These are phyloP conservation scores for Polypterus senegalus DNA, from an alignment of 2,113 vertebrate genomes.

Conservation along the genomic window DNA sequence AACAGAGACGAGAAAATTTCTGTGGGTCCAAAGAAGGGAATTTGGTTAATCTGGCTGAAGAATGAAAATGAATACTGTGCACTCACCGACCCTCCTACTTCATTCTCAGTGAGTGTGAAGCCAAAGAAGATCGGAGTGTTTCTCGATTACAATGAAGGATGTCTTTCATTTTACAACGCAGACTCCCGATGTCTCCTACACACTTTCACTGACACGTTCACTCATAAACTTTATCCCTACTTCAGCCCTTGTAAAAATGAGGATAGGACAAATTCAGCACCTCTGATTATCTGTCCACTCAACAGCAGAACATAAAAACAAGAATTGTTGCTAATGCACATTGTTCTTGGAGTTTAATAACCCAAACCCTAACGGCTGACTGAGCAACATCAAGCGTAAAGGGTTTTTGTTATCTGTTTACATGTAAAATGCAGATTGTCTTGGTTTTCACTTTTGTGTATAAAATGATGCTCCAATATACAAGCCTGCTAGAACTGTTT, in stretches of 20 bases:
- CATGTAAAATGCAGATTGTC: too few species aligned
- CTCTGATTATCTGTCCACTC: slow-evolving; percentile 25
- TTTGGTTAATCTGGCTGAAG: not conserved
- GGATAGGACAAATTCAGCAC: slow-evolving; percentile 29
- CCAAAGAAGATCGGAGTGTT: slow-evolving; percentile 2
- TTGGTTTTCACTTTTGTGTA: too few species aligned
- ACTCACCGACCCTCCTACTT: not conserved
- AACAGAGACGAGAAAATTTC: not conserved
- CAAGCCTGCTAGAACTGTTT: too few species aligned
- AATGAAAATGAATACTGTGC: not conserved
- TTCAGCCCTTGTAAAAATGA: slow-evolving; percentile 13
- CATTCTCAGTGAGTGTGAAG: not conserved
- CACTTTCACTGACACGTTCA: slow-evolving; percentile 8
- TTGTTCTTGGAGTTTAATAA: too few species aligned
- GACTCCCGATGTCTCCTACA: slow-evolving; percentile 1
- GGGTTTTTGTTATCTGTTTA: too few species aligned
- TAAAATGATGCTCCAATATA: too few species aligned
- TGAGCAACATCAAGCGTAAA: too few species aligned
- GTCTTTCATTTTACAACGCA: slow-evolving; percentile 1
- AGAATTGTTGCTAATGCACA: too few species aligned
- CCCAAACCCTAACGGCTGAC: too few species aligned
- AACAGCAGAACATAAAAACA: not conserved
- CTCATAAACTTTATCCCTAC: slow-evolving; percentile 5
- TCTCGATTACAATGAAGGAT: slow-evolving; percentile 4
- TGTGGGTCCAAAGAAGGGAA: not conserved